phyloP scores from a whole-genome alignment of 2,113 vertebrate species.

The Mastomys coucha region DNA sequence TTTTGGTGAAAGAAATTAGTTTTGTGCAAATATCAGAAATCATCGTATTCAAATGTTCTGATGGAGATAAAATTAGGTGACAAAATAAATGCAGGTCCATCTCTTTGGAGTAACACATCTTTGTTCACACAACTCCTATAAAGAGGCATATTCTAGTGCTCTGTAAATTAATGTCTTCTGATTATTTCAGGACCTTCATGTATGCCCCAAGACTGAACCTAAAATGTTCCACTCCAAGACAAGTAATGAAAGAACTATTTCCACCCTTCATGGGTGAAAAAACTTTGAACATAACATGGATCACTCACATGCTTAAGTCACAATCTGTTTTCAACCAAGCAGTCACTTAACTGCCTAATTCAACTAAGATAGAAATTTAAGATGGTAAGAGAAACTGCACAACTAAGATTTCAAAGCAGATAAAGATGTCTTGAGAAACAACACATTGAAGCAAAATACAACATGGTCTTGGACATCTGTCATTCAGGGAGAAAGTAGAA shows the following conservation, averaged over 20 bases:
- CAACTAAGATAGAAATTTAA: background rate
- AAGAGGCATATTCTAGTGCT: accelerated
- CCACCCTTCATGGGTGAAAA: too few species aligned
- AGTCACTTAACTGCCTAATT: background rate
- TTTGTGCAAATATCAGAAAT: background rate
- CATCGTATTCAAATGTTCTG: background rate
- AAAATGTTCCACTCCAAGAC: background rate
- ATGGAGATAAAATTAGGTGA: background rate
- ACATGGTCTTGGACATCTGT: background rate
- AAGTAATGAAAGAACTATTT: too few species aligned
- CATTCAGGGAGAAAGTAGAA: background rate
- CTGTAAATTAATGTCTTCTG: background rate
- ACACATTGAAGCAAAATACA: background rate
- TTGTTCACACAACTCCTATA: background rate
- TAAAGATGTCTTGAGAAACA: background rate
- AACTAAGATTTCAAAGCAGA: background rate
- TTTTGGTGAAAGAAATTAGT: background rate
- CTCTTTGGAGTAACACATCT: background rate
- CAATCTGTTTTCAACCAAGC: background rate
- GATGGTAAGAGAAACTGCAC: background rate
- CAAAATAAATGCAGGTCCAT: background rate
- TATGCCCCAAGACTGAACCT: background rate
- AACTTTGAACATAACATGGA: background rate
- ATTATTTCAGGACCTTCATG: background rate
- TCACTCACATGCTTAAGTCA: background rate